These are phyloP conservation scores for Tupiocoris notatus DNA, from an alignment of 2,888 invertebrate species.

Conservation along the genomic window DNA sequence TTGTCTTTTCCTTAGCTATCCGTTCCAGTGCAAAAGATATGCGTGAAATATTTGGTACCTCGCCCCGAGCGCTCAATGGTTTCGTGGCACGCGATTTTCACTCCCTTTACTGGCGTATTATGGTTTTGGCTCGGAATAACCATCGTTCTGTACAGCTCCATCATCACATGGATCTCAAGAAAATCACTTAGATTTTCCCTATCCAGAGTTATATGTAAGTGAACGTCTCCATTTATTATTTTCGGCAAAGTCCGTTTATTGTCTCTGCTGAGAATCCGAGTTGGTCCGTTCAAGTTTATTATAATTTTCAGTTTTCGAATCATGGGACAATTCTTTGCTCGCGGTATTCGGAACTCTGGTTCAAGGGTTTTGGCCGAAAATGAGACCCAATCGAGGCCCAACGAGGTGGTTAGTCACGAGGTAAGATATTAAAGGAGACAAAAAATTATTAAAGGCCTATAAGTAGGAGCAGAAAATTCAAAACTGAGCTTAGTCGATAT, in stretches of 20 bases:
- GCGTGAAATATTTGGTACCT: slow-evolving; percentile 31
- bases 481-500: no score
- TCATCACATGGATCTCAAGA: slow-evolving; percentile 17
- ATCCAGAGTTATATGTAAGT: slow-evolving; percentile 13
- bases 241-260: no score
- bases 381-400: slow-evolving; percentile 2
- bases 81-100: slow-evolving; percentile 33
- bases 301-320: slow-evolving; percentile 21
- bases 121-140: slow-evolving; percentile 35
- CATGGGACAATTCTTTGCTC: slow-evolving; percentile 24
- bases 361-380: slow-evolving; percentile 25
- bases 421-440: neutral
- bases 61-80: slow-evolving; percentile 8
- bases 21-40: slow-evolving; percentile 18
- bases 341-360: slow-evolving; percentile 26
- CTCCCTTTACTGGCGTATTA: slow-evolving; percentile 23
- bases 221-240: no score
- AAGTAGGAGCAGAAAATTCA: no score
- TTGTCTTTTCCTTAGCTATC: slow-evolving; percentile 30
- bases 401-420: slow-evolving; percentile 28
- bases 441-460: no score
- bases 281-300: slow-evolving; percentile 19
- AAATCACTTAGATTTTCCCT: neutral
- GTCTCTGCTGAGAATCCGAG: slow-evolving; percentile 15
- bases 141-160: slow-evolving; percentile 25